phyloP scores from a whole-genome alignment of 2,113 vertebrate genomes.

The Neogale vison region DNA sequence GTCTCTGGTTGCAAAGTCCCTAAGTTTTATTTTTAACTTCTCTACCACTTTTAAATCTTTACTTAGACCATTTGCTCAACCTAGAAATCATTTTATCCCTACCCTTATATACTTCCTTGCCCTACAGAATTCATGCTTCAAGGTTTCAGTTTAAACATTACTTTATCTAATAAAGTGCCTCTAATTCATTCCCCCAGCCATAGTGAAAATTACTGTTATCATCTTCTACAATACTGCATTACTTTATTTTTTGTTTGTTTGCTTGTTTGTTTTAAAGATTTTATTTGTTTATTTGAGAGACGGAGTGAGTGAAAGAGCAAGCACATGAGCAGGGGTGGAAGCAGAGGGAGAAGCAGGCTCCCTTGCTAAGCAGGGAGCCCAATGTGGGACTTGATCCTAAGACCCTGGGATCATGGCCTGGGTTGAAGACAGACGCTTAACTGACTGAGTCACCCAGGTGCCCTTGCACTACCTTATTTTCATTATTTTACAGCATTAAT shows the following conservation, averaged over 20 bases:
- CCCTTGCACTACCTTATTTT: not conserved
- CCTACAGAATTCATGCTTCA: not conserved
- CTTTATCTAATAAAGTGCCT: not conserved
- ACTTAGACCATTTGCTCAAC: not conserved
- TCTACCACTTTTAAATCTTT: not conserved
- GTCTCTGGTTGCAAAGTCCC: not conserved
- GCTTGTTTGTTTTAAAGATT: no score
- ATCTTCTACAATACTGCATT: not conserved
- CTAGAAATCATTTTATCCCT: not conserved
- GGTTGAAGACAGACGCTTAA: no score
- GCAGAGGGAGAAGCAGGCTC: no score
- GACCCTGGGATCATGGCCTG: no score
- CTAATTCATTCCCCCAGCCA: not conserved
- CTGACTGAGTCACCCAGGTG: no score
- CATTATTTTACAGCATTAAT: conserved; percentile 12
- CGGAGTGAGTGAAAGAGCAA: no score
- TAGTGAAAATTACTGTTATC: not conserved
- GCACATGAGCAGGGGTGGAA: no score
- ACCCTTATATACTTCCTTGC: not conserved
- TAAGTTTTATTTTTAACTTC: not conserved
- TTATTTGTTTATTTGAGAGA: no score
- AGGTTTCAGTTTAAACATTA: conserved; percentile 19
- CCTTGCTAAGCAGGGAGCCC: no score
- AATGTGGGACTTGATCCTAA: no score
- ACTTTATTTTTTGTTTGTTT: not conserved